Evolutionary conservation across 1,140 invertebrate genomes (phyloP).

Genomic region (Trichoplusia ni): DNA sequence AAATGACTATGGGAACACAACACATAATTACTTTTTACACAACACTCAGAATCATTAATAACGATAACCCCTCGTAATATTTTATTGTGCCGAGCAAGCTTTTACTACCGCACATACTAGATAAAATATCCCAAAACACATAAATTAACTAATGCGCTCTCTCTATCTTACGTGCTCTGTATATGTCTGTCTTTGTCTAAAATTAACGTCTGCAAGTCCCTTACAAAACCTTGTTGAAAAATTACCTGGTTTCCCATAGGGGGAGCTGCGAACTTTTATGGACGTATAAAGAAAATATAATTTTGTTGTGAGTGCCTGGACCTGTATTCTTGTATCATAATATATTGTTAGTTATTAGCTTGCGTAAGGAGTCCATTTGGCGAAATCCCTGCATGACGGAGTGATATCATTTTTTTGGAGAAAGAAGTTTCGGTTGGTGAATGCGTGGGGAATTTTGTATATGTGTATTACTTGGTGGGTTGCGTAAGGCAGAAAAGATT

Average conservation of each 20-base stretch:
- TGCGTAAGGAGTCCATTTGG: conserved; percentile 14
- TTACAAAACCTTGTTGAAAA: conserved; percentile 49
- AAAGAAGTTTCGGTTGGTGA: background rate
- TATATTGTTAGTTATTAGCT: conserved; percentile 31
- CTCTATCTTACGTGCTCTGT: conserved; percentile 27
- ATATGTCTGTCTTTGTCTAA: conserved; percentile 47
- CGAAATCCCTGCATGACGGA: conserved; percentile 3
- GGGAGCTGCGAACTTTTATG: conserved; percentile 18
- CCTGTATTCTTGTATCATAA: conserved; percentile 43
- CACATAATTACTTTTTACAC: conserved; percentile 4
- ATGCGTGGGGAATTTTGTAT: background rate
- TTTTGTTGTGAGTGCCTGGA: conserved; percentile 37
- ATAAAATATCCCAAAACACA: conserved; percentile 28
- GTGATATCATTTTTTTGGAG: conserved; percentile 10
- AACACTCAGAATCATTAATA: conserved; percentile 12
- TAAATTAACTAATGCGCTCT: conserved; percentile 62
- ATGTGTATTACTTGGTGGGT: background rate
- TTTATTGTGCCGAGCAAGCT: conserved; percentile 2
- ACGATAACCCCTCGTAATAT: conserved; percentile 1
- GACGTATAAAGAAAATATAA: conserved; percentile 25
- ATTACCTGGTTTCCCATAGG: conserved; percentile 38
- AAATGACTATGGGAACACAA: background rate
- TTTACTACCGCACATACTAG: conserved; percentile 17
- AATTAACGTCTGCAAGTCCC: conserved; percentile 55
- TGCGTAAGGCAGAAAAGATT: too few species aligned